Conservation (phyloP, 1,140 invertebrate species). For the Neuroterus valhalla region DNA sequence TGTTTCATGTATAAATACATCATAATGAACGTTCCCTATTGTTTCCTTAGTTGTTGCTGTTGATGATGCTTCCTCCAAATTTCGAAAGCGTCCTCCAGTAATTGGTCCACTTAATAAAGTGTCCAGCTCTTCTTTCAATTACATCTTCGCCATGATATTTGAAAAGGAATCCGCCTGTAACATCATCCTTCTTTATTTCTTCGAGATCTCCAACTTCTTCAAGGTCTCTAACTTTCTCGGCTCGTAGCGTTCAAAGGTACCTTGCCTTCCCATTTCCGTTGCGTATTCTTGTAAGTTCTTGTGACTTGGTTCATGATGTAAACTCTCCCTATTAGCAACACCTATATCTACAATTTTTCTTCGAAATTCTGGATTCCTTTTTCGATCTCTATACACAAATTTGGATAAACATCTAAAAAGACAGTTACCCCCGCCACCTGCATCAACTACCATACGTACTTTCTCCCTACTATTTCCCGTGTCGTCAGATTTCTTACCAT, state of each 20-base stretch:
- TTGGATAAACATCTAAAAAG: constrained; percentile 35
- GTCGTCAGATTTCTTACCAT: no score
- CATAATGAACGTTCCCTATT: neutral
- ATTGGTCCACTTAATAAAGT: neutral
- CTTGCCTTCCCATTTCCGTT: neutral
- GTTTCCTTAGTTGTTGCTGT: neutral
- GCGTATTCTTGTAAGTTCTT: neutral
- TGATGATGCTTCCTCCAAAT: neutral
- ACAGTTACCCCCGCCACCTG: constrained; percentile 32
- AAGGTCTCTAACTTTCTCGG: neutral
- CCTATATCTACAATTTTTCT: constrained; percentile 14
- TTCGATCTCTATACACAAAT: neutral
- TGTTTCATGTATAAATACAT: neutral
- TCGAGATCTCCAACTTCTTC: neutral
- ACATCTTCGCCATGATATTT: neutral
- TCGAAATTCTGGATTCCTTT: constrained; percentile 29
- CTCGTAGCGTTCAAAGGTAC: neutral
- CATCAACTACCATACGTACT: neutral
- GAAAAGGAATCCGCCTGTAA: neutral
- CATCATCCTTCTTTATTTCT: no score
- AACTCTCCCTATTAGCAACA: neutral
- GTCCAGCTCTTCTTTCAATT: neutral
- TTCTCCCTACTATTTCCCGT: no score
- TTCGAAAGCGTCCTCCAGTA: neutral
- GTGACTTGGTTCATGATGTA: neutral